Evolutionary conservation across 2,888 invertebrate species (phyloP), one percentile per base, ranked within the genome.

Genomic region (Himalopsyche japonica): DNA sequence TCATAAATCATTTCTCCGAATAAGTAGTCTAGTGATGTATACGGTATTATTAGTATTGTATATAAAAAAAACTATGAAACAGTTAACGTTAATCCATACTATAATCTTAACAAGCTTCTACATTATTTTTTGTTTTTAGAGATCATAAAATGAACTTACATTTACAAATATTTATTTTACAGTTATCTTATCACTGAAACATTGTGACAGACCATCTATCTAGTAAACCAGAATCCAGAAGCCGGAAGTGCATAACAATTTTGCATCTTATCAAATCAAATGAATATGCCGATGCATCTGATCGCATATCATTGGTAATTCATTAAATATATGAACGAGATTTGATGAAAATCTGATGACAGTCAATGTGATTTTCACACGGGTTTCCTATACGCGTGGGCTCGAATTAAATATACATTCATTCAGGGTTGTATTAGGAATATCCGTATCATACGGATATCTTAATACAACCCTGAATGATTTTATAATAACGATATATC

Each of bases 241-340:
- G 27, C 81, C 78, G 84, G 78, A 81, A 84, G 20, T 57, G 27
- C 24, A 43, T 43, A 57, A 47, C 30, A 24, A 78, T 70, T 34
- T 15, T 48, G 77, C 77, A 64, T 20, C 27, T 27, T 70, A 70
- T 70, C 30, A 27, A 70, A 6, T 70, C 27, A 83, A 81, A 83
- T 83, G 81, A 83, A 43, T 84, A 57, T 27, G 24, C 18, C 43
- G 78, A 81, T 49, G 79, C 30, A 80, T 83, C 32, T 30, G 48
- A 70, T 70, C n/a, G 15, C 43, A 49, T 81, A 77, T 79, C 37
- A 34, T 24, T n/a, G 30, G 77, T 78, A 30, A 84, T 78, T 81
- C 79, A 81, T 81, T 84, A 81, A n/a, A 64, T 81, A 76, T 83
- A 49, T 24, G 77, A 81, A 57, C 80, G 30, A 76, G 83, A 18